Evolutionary conservation across 2,113 vertebrate species (phyloP).

Genomic region (Trinectes maculatus): DNA sequence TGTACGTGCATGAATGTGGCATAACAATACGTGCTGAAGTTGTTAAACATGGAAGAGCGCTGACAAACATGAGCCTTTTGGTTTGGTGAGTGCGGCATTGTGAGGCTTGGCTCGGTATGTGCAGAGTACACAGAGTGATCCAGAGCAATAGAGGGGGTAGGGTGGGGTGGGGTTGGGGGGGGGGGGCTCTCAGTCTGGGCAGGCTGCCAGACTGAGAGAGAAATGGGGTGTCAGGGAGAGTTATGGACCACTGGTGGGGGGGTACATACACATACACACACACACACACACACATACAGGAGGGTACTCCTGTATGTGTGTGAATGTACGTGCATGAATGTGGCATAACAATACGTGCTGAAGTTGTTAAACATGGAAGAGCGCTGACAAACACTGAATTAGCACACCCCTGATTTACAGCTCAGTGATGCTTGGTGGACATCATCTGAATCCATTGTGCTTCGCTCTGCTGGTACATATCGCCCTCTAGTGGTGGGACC

Average conservation of each 20-base stretch:
- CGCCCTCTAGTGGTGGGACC: conserved; percentile 56
- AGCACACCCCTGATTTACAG: not conserved
- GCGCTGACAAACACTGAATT: too few species aligned
- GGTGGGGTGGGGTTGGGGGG: too few species aligned
- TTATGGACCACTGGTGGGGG: conserved; percentile 26
- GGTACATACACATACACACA: too few species aligned
- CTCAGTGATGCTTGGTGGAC: not conserved
- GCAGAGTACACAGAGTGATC: conserved; percentile 57
- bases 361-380: too few species aligned
- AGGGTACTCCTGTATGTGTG: too few species aligned
- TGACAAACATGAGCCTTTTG: conserved; percentile 59
- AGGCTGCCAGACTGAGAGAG: conserved; percentile 20
- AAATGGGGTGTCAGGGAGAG: conserved; percentile 37
- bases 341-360: conserved; percentile 15
- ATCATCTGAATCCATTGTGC: not conserved
- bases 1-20: conserved; percentile 6
- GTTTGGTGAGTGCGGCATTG: conserved; percentile 68
- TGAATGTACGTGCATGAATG: conserved; percentile 1
- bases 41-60: too few species aligned
- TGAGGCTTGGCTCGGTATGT: conserved; percentile 63
- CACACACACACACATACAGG: too few species aligned
- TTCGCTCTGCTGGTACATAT: conserved; percentile 18
- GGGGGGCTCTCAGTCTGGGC: conserved; percentile 59
- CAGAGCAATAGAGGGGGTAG: not conserved
- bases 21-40: conserved; percentile 19